phyloP scores from a whole-genome alignment of 2,113 vertebrate species.

The Thunnus maccoyii region DNA sequence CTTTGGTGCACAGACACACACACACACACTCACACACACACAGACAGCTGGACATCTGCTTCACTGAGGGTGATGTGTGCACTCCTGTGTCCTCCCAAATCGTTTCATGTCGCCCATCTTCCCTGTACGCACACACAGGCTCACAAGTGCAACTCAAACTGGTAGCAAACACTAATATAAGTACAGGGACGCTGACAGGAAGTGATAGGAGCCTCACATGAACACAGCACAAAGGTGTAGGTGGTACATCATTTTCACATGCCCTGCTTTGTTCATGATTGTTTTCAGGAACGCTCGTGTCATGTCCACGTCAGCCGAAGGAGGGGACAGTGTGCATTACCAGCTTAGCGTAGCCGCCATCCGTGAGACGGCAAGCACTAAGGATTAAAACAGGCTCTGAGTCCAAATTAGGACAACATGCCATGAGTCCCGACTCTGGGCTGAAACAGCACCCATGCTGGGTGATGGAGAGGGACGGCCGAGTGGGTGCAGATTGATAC shows the following conservation, averaged over 20 bases:
- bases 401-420: conserved; percentile 73
- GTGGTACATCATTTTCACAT: not conserved
- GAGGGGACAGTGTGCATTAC: conserved; percentile 54
- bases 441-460: conserved; percentile 59
- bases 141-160: conserved; percentile 17
- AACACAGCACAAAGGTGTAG: conserved; percentile 12
- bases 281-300: conserved; percentile 48
- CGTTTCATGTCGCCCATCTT: conserved; percentile 11
- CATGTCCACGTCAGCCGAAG: conserved; percentile 28
- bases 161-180: conserved; percentile 10
- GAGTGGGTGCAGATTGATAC: conserved; percentile 55
- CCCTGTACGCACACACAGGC: conserved; percentile 11
- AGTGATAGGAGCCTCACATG: conserved; percentile 8
- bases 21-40: conserved; percentile 22
- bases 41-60: conserved; percentile 53
- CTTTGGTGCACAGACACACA: conserved; percentile 33
- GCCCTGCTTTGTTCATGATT: not conserved
- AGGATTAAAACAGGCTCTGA: conserved; percentile 66
- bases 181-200: conserved; percentile 26
- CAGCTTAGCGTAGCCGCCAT: conserved; percentile 57
- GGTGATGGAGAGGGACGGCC: conserved; percentile 52
- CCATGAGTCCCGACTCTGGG: conserved; percentile 43
- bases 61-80: conserved; percentile 27
- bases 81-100: conserved; percentile 34
- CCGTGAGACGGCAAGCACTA: conserved; percentile 58